These are phyloP conservation scores for Pan troglodytes DNA, from an alignment of 2,113 vertebrate genomes.

Conservation along the genomic window NHGRI_mPanTro3-v2.1_pri NC_072403.2:167912501-167913000, in stretches of 20 bases:
- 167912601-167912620: constrained; percentile 82
- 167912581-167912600: constrained; percentile 50
- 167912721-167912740: constrained; percentile 70
- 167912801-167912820: constrained; percentile 68
- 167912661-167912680: constrained; percentile 62
- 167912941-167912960: constrained; percentile 83
- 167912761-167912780: constrained; percentile 63
- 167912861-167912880: constrained; percentile 82
- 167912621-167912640: constrained; percentile 81
- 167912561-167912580: constrained; percentile 79
- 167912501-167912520: constrained; percentile 79
- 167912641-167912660: constrained; percentile 76
- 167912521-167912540: constrained; percentile 84
- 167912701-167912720: constrained; percentile 73
- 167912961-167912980: constrained; percentile 72
- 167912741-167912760: constrained; percentile 53
- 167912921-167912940: constrained; percentile 81
- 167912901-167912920: constrained; percentile 82
- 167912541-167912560: constrained; percentile 82
- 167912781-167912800: constrained; percentile 74
- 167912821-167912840: constrained; percentile 77
- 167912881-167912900: constrained; percentile 80
- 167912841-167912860: constrained; percentile 81
- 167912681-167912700: constrained; percentile 48
- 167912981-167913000: constrained; percentile 62